phyloP scores from a whole-genome alignment of 2,113 vertebrate genomes.

The Crotalus viridis region DNA sequence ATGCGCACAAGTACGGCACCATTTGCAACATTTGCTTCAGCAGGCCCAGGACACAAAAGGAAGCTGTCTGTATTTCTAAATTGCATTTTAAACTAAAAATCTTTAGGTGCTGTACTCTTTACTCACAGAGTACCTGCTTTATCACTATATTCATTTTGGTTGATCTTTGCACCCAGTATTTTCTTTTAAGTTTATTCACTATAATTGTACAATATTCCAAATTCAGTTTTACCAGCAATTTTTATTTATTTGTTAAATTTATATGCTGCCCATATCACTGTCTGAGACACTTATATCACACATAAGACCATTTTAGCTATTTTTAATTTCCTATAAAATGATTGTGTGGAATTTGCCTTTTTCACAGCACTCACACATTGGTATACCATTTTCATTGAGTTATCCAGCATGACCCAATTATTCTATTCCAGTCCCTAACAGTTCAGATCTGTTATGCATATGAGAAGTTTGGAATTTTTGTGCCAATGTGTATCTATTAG shows the following conservation, averaged over 20 bases:
- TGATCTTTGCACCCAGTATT: background rate
- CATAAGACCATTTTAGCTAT: background rate
- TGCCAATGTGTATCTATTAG: background rate
- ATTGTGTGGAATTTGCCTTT: background rate
- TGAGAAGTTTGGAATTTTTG: background rate
- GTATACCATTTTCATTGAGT: background rate
- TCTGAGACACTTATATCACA: background rate
- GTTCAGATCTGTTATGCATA: background rate
- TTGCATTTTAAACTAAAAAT: background rate
- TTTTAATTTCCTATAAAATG: background rate
- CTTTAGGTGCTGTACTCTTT: background rate
- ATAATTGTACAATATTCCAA: background rate
- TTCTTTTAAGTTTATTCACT: background rate
- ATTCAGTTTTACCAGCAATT: background rate
- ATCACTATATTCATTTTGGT: background rate
- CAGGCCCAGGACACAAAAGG: too few species aligned
- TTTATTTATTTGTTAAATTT: background rate
- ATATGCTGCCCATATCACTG: too few species aligned
- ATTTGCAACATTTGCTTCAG: too few species aligned
- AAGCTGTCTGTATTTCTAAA: background rate
- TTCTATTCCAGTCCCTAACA: background rate
- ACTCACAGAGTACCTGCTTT: background rate
- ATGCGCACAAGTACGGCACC: too few species aligned
- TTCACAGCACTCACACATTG: background rate
- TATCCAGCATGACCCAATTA: background rate